Conservation (phyloP, 1,140 invertebrate species). For the Contarinia nasturtii region DNA sequence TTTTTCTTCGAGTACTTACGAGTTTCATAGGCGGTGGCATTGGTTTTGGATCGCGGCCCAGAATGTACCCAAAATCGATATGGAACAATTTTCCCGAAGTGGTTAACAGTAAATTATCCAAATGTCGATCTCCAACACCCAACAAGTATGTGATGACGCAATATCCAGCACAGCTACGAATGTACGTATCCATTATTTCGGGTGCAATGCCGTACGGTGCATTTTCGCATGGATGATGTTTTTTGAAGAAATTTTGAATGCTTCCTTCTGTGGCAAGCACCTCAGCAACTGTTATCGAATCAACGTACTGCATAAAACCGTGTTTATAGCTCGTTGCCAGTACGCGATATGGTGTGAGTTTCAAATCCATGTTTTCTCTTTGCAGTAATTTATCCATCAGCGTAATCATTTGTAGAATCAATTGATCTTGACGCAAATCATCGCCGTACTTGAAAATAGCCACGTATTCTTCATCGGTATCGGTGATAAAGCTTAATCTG, state of each 20-base stretch:
- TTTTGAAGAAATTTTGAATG: slow-evolving; percentile 80
- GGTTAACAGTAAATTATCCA: slow-evolving; percentile 91
- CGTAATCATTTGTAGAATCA: slow-evolving; percentile 93
- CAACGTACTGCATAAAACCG: slow-evolving; percentile 95
- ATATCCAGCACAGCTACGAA: slow-evolving; percentile 95
- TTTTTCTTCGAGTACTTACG: too few species aligned
- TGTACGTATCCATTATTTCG: slow-evolving; percentile 95
- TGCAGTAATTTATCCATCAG: slow-evolving; percentile 93
- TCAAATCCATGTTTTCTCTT: slow-evolving; percentile 86
- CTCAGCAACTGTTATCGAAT: slow-evolving; percentile 82
- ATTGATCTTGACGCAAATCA: slow-evolving; percentile 95
- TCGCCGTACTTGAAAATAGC: slow-evolving; percentile 98
- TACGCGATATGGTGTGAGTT: slow-evolving; percentile 83
- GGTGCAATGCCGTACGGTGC: slow-evolving; percentile 77
- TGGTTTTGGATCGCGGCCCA: slow-evolving; percentile 95
- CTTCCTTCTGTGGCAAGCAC: slow-evolving; percentile 70
- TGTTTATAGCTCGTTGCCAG: slow-evolving; percentile 89
- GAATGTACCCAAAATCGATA: slow-evolving; percentile 98
- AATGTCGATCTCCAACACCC: slow-evolving; percentile 93
- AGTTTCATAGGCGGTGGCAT: slow-evolving; percentile 97
- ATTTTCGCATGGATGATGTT: slow-evolving; percentile 70
- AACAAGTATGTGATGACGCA: slow-evolving; percentile 96
- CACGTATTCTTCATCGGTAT: slow-evolving; percentile 71
- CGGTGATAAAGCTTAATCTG: slow-evolving; percentile 61
- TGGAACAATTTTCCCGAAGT: slow-evolving; percentile 86